phyloP scores from a whole-genome alignment of 2,113 vertebrate species.

The Parotia lawesii region DNA sequence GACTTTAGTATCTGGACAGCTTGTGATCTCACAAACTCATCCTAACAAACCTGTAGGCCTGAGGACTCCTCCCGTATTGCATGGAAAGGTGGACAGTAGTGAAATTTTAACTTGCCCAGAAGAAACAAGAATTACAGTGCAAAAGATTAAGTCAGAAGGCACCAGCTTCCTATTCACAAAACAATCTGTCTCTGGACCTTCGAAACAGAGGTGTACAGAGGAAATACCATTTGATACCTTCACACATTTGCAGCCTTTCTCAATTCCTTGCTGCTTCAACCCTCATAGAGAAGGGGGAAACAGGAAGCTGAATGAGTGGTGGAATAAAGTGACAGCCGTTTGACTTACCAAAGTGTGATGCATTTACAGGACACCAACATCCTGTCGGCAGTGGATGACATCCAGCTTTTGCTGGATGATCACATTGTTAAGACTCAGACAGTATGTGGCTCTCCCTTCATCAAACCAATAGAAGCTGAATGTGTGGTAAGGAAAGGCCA shows the following conservation, averaged over 20 bases:
- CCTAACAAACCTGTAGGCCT: background rate
- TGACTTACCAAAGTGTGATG: background rate
- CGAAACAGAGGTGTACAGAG: background rate
- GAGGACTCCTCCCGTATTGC: background rate
- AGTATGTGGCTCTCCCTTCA: slow-evolving; percentile 86
- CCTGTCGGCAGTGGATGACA: slow-evolving; percentile 85
- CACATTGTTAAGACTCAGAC: slow-evolving; percentile 91
- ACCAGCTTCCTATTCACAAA: background rate
- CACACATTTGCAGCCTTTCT: background rate
- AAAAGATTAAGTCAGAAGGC: background rate
- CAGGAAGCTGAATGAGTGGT: background rate
- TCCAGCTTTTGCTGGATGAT: slow-evolving; percentile 88
- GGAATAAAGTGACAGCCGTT: background rate
- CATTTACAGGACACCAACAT: slow-evolving; percentile 80
- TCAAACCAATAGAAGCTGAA: slow-evolving; percentile 87
- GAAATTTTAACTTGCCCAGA: background rate
- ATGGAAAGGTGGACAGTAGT: background rate
- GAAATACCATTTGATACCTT: background rate
- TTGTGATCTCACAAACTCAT: background rate
- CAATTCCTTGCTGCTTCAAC: background rate
- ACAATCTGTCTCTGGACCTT: background rate
- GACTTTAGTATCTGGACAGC: background rate
- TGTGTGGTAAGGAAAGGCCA: slow-evolving; percentile 78
- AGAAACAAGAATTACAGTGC: background rate
- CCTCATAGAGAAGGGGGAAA: background rate